Conservation (phyloP, 2,797 vertebrate genomes). For the Enteromius paludinosus region DNA sequence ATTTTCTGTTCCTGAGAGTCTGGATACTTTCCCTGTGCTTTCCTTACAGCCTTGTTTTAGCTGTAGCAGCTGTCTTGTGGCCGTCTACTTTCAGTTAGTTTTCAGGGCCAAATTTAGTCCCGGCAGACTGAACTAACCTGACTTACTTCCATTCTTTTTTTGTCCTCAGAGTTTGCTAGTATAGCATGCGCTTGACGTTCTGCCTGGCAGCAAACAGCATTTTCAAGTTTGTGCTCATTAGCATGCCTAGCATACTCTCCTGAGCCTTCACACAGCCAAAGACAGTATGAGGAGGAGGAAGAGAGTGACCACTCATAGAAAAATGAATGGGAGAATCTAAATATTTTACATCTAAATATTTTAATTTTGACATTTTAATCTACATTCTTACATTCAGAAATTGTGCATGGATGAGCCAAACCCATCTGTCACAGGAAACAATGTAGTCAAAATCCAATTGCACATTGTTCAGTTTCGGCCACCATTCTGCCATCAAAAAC, state of each 20-base stretch:
- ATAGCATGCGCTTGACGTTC: not conserved
- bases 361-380: not conserved
- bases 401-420: not conserved
- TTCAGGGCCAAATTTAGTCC: conserved; percentile 49
- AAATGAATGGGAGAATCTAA: not conserved
- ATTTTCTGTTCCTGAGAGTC: conserved; percentile 29
- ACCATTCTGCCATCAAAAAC: not conserved
- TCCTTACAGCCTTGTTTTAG: conserved; percentile 44
- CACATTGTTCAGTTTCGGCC: not conserved
- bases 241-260: conserved; percentile 31
- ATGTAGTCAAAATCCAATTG: not conserved
- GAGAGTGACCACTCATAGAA: not conserved
- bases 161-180: conserved; percentile 20
- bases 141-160: conserved; percentile 44
- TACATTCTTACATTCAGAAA: not conserved
- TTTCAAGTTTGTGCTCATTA: conserved; percentile 42
- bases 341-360: too few relatives aligned
- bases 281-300: conserved; percentile 1
- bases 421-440: too few relatives aligned
- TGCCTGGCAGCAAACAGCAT: conserved; percentile 7
- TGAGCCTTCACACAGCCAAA: conserved; percentile 24
- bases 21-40: conserved; percentile 19
- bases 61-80: conserved; percentile 52
- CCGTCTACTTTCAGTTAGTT: conserved; percentile 32
- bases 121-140: conserved; percentile 24